These are phyloP conservation scores for Plagodis pulveraria DNA, from an alignment of 2,888 invertebrate species.

Conservation along the genomic window DNA sequence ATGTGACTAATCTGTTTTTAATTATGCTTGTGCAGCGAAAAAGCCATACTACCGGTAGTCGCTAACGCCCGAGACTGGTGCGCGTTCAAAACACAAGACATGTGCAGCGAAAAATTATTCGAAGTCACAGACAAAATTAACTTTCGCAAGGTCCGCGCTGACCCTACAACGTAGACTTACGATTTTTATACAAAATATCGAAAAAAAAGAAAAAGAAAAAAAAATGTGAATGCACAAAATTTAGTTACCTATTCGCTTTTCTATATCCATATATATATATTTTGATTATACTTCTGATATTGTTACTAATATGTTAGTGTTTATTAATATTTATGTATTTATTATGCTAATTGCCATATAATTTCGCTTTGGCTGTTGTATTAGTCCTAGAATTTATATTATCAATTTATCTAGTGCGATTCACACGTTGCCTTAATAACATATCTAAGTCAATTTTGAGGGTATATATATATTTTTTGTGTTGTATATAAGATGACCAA, in stretches of 20 bases:
- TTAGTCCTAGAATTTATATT: slow-evolving; percentile 74
- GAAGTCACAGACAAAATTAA: slow-evolving; percentile 63
- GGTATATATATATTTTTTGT: slow-evolving; percentile 63
- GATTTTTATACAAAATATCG: slow-evolving; percentile 68
- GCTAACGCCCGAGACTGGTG: slow-evolving; percentile 80
- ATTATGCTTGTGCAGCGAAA: slow-evolving; percentile 73
- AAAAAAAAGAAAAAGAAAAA: slow-evolving; percentile 64
- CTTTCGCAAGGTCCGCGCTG: slow-evolving; percentile 67
- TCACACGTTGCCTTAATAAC: slow-evolving; percentile 85
- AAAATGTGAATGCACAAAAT: slow-evolving; percentile 81
- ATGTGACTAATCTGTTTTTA: slow-evolving; percentile 54
- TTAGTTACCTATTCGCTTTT: slow-evolving; percentile 70
- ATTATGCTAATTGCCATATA: slow-evolving; percentile 72
- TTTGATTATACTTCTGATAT: slow-evolving; percentile 65
- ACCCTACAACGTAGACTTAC: slow-evolving; percentile 56
- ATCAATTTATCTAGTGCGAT: slow-evolving; percentile 80
- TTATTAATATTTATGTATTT: slow-evolving; percentile 51
- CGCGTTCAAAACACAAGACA: slow-evolving; percentile 58
- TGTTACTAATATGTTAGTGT: slow-evolving; percentile 53
- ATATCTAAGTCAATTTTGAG: slow-evolving; percentile 84
- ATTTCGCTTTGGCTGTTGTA: slow-evolving; percentile 83
- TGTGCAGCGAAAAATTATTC: slow-evolving; percentile 60
- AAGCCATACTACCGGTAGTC: slow-evolving; percentile 75
- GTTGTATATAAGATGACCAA: slow-evolving; percentile 60
- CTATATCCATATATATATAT: slow-evolving; percentile 76